Evolutionary conservation across 30 jellyfish, hydroid and myxozoan genomes (phyloP), one percentile per base, ranked within the genome.

Genomic region (Turritopsis dohrnii): DNA sequence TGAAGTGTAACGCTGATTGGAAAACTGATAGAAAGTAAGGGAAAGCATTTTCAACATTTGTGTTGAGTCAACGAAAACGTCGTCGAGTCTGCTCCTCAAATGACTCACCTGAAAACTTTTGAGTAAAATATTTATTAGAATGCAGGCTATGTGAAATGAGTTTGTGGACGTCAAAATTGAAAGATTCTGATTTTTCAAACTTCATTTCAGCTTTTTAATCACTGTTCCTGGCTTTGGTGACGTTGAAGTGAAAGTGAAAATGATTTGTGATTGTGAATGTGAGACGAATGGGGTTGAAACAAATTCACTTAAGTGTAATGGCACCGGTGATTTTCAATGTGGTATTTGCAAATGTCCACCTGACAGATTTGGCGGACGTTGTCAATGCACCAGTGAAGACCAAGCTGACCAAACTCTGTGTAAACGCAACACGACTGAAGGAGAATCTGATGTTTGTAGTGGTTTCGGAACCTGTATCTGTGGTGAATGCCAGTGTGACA

Each of bases 401-500:
- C 85, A 77, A 24, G 66, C 28, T 28, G 71, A 77, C 53, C 54
- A 31, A 7, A 52, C 87, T 17, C 53, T 80, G 26, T 52, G 75
- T 52, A 21, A 65, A 21, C 72, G 71, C 23, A 24, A 16, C 60
- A 60, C 31, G 31, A 28, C 84, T 0, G 53, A 73, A 5, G 71
- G 71, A 53, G 60, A 80, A 52, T 29, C 87, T 24, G 28, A 81
- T 52, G 91, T 92, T 52, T 92, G 98, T 80, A 92, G 96, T 80
- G 96, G 93, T 18, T 52, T 75, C 54, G 98, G 98, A 60, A 79
- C 94, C n/a, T 92, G 98, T 84, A 87, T 92, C 29, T 92, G 98
- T 92, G 98, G 98, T 22, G 74, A 86, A 66, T 92, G 98, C 53
- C 94, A 81, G 28, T 92, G 98, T 53, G 30, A 41, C 86, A 52